Evolutionary conservation across 2,888 invertebrate species (phyloP).

Genomic region (Metopia argyrocephala): DNA sequence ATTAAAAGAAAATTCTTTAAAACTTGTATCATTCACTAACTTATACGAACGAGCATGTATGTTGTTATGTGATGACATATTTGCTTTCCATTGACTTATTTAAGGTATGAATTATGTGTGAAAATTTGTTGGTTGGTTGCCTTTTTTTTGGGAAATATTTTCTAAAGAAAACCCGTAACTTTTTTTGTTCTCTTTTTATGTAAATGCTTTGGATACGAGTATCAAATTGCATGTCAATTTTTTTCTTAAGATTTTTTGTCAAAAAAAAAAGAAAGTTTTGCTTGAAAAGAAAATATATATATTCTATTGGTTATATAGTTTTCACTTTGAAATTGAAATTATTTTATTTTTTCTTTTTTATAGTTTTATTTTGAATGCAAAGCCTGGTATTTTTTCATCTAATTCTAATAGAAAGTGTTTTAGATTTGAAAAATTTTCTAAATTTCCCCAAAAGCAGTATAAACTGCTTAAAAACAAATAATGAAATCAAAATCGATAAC

Average conservation of each 20-base stretch:
- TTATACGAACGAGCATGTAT: no score
- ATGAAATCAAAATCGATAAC: background rate
- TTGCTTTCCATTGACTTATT: background rate
- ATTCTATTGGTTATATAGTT: background rate
- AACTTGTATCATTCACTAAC: background rate
- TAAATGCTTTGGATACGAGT: background rate
- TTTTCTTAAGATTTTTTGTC: background rate
- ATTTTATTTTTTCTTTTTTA: background rate
- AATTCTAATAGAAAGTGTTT: background rate
- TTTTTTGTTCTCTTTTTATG: background rate
- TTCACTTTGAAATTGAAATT: background rate
- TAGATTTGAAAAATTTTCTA: background rate
- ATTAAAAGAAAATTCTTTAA: background rate
- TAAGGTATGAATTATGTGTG: background rate
- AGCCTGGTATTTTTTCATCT: background rate
- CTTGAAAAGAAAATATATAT: no score
- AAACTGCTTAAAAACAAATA: background rate
- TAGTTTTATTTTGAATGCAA: background rate
- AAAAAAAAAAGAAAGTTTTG: background rate
- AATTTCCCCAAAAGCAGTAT: background rate
- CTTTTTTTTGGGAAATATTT: background rate
- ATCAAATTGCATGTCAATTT: background rate
- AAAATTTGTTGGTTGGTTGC: background rate
- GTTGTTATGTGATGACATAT: no score
- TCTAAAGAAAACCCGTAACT: background rate